A percentile compares a stretch with the other conserved stretches of the same genome.
Evolutionary conservation across 2,113 vertebrate species (phyloP).

Genomic region (Sarotherodon lohbergeri): DNA sequence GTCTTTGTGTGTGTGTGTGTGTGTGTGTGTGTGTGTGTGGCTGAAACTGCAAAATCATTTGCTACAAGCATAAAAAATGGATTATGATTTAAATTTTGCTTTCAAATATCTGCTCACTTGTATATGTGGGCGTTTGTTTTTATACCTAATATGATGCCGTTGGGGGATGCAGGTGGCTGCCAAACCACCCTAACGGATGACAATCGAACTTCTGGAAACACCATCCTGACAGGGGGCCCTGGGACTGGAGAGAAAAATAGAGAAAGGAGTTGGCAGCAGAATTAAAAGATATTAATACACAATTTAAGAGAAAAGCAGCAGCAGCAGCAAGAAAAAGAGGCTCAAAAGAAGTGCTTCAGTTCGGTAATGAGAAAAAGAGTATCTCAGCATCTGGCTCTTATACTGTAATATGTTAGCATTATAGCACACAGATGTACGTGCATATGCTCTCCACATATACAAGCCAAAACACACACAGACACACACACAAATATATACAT

Average conservation of each 20-base stretch:
- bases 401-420: neutral
- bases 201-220: slow-evolving; percentile 91
- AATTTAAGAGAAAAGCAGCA: neutral
- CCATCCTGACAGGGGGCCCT: slow-evolving; percentile 83
- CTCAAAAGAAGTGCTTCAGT: neutral
- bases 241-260: slow-evolving; percentile 75
- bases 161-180: slow-evolving; percentile 88
- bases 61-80: neutral
- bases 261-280: slow-evolving; percentile 1
- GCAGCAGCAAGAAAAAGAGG: neutral
- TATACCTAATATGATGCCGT: slow-evolving; percentile 90
- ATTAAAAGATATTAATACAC: neutral
- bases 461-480: neutral
- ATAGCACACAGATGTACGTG: neutral
- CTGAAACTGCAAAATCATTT: slow-evolving; percentile 28
- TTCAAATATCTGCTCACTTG: neutral
- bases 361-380: neutral
- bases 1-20: neutral
- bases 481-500: neutral
- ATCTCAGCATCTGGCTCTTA: neutral
- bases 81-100: neutral
- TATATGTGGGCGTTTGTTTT: neutral
- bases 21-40: neutral
- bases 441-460: neutral
- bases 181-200: slow-evolving; percentile 85